Conservation (phyloP, 2,888 invertebrate genomes). For the Theodoxus fluviatilis region DNA sequence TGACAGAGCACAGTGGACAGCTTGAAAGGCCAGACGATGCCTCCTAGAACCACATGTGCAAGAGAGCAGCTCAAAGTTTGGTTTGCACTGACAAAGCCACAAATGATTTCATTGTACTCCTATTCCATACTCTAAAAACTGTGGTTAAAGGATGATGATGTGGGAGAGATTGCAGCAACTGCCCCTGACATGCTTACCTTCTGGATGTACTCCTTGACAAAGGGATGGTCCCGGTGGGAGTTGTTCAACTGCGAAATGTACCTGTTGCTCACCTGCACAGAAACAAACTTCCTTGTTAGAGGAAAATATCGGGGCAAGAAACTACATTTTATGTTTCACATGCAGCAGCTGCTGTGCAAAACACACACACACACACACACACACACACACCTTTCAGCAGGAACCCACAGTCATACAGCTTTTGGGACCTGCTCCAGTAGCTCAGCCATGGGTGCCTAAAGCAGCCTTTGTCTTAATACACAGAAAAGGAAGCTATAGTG, state of each 20-base stretch:
- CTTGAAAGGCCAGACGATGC: too few relatives aligned
- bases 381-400: background rate
- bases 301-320: background rate
- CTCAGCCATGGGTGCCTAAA: too few relatives aligned
- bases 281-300: background rate
- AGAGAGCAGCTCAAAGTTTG: background rate
- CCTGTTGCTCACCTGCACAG: slow-evolving; percentile 75
- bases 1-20: too few relatives aligned
- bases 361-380: background rate
- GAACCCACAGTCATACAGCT: too few relatives aligned
- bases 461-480: too few relatives aligned
- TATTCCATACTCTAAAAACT: background rate
- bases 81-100: background rate
- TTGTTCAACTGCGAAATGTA: slow-evolving; percentile 92
- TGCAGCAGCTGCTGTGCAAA: background rate
- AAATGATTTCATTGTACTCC: background rate
- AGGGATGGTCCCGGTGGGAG: slow-evolving; percentile 86
- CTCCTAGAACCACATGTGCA: background rate
- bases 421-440: too few relatives aligned
- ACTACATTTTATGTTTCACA: background rate
- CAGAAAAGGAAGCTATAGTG: too few relatives aligned
- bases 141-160: too few relatives aligned
- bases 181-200: slow-evolving; percentile 70
- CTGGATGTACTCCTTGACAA: slow-evolving; percentile 81
- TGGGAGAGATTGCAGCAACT: background rate